Base-by-base conservation (phyloP, 2,888 invertebrate genomes). In the Pristionchus arcanus region DNA sequence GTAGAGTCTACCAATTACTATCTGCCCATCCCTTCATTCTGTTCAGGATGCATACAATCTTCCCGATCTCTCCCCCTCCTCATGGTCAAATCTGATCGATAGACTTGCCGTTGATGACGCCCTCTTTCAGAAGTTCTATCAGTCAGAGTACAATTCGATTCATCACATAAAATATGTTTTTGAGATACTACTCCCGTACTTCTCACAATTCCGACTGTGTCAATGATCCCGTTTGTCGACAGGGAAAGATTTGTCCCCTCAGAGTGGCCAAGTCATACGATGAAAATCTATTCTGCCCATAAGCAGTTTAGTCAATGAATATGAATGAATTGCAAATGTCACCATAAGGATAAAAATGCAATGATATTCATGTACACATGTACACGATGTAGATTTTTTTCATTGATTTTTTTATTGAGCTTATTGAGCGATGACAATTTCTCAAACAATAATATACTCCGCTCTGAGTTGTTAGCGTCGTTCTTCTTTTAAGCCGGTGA, bases 21-120 rank as follows among this genome's bases (percentile, higher is more conserved):
- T 42, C 1, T 7, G n/a, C n/a, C n/a, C n/a, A n/a, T 83, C 11
- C 21, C 5, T 49, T 28, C 77, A 77, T 77, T 28, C 21, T 28
- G 9, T 77, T 4, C 28, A 91, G 92, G 86, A 92, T 34, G 92
- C 91, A 53, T 94, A 92, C 85, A 89, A 89, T 31, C 90, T 94
- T 92, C 74, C 91, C n/a, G 93, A 93, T 86, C 91, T 94, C 83
- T 93, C 94, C 1, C 94, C 94, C 0, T 92, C 93, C 34, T 92
- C 92, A 4, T 93, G 91, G 91, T 89, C 92, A 53, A 92, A 92
- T 74, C 90, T 94, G 66, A 91, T 92, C 49, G 92, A 92, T 37
- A 89, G 91, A 55, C 90, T 94, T 16, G 91, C 91, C 90, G 91
- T 68, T 0, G 91, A 93, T 85, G 90, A 90, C 9, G 90, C 90